phyloP scores from a whole-genome alignment of 2,888 invertebrate species.

The Hetaerina titia region DNA sequence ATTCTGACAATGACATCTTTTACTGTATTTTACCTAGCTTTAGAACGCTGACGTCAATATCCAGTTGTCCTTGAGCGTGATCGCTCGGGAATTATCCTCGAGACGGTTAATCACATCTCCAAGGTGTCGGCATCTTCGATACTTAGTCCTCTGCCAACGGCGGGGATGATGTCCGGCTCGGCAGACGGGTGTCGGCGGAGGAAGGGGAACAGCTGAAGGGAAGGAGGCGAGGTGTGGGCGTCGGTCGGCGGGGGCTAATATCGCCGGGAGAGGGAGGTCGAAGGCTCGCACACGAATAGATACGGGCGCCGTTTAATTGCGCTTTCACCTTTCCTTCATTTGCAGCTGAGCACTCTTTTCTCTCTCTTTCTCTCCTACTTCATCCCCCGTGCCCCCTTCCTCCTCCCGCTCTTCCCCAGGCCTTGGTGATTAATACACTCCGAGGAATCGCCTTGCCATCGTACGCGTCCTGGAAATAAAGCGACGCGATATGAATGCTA shows the following conservation, averaged over 20 bases:
- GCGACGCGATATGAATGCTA: conserved; percentile 1
- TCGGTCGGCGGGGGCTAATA: background rate
- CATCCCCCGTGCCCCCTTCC: background rate
- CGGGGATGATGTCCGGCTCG: background rate
- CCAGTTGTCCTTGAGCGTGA: background rate
- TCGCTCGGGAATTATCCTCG: background rate
- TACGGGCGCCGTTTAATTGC: background rate
- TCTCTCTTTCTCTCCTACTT: background rate
- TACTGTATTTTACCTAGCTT: background rate
- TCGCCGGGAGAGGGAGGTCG: background rate
- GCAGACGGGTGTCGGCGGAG: background rate
- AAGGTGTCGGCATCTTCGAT: too few species aligned
- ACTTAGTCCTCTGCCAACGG: background rate
- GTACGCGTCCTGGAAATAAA: conserved; percentile 11
- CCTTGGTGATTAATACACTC: background rate
- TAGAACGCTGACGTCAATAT: background rate
- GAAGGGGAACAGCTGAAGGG: background rate
- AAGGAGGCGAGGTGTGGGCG: background rate
- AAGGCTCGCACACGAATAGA: background rate
- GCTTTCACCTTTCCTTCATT: conserved; percentile 11
- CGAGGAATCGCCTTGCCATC: conserved; percentile 13
- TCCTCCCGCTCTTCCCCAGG: background rate
- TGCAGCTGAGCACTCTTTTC: background rate
- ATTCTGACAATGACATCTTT: too few species aligned
- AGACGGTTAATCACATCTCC: background rate